Percentiles rank a stretch among this genome's conserved stretches.
phyloP scores from a whole-genome alignment of 1,140 invertebrate species.

The Ctenoplectra terminalis region DNA sequence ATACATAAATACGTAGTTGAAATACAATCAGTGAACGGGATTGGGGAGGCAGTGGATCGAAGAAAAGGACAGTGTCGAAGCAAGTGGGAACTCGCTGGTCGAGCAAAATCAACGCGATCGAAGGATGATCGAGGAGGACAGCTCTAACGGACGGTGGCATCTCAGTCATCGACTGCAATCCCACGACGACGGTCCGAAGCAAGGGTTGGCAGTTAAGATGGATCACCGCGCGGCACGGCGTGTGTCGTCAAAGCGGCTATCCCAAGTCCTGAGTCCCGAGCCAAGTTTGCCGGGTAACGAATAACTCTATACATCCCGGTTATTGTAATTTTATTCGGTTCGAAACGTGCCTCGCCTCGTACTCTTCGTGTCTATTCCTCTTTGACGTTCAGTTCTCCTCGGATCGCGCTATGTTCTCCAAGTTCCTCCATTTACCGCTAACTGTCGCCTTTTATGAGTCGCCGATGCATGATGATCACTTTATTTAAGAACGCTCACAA shows the following conservation, averaged over 20 bases:
- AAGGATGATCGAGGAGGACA: slow-evolving; percentile 71
- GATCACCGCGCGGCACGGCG: slow-evolving; percentile 69
- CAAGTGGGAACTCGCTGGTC: slow-evolving; percentile 59
- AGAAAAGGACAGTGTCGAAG: slow-evolving; percentile 57
- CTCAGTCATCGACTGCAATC: slow-evolving; percentile 66
- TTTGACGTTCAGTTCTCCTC: neutral
- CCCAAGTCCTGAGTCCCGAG: slow-evolving; percentile 53
- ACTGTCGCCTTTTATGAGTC: slow-evolving; percentile 25
- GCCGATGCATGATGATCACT: slow-evolving; percentile 38
- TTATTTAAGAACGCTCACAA: slow-evolving; percentile 20
- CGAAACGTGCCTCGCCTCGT: slow-evolving; percentile 53
- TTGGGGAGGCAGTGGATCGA: slow-evolving; percentile 14
- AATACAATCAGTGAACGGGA: neutral
- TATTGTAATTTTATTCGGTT: slow-evolving; percentile 72
- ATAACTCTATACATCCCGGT: slow-evolving; percentile 68
- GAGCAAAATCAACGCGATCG: slow-evolving; percentile 65
- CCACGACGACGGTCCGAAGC: slow-evolving; percentile 46
- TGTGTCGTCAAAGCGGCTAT: slow-evolving; percentile 70
- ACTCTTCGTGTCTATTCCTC: slow-evolving; percentile 33
- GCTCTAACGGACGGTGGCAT: slow-evolving; percentile 69
- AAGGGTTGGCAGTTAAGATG: slow-evolving; percentile 74
- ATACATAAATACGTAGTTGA: no score
- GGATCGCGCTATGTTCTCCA: neutral
- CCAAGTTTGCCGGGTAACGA: slow-evolving; percentile 54
- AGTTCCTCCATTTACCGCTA: slow-evolving; percentile 29